Evolutionary conservation across 2,113 vertebrate genomes (phyloP).

Genomic region (Ailurus styani): DNA sequence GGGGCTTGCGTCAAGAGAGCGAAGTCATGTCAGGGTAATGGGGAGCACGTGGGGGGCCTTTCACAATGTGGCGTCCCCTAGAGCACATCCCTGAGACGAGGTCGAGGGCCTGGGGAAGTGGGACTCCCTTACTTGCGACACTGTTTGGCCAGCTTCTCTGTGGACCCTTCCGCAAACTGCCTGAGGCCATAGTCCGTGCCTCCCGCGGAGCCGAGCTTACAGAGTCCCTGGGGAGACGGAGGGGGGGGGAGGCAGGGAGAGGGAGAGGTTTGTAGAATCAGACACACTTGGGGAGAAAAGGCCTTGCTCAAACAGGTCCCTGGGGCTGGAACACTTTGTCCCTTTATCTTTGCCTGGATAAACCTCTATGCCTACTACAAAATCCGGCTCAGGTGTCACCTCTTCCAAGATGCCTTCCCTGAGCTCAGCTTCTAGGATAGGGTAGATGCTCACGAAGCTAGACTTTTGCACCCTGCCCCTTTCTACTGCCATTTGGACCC

Average conservation of each 20-base stretch:
- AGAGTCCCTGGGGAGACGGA: conserved; percentile 88
- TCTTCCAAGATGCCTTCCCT: background rate
- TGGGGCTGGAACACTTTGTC: background rate
- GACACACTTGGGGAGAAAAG: background rate
- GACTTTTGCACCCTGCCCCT: background rate
- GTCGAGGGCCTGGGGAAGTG: background rate
- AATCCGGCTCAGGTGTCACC: background rate
- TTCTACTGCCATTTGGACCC: background rate
- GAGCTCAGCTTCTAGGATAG: background rate
- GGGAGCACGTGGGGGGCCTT: background rate
- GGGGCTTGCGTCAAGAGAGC: background rate
- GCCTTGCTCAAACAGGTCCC: background rate
- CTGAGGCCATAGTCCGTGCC: conserved; percentile 95
- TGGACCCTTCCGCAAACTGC: conserved; percentile 98
- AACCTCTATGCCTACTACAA: background rate
- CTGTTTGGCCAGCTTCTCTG: conserved; percentile 96
- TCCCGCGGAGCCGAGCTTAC: conserved; percentile 97
- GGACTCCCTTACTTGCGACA: conserved; percentile 92
- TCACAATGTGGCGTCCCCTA: background rate
- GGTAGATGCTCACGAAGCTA: background rate
- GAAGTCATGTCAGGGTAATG: background rate
- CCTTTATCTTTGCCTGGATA: background rate
- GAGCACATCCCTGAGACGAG: background rate
- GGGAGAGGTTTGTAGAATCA: background rate
- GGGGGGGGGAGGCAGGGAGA: background rate